Percentiles rank a stretch among this genome's conserved stretches.
These are phyloP conservation scores for Scotopteryx bipunctaria DNA, from an alignment of 2,888 invertebrate genomes.

Conservation along the genomic window DNA sequence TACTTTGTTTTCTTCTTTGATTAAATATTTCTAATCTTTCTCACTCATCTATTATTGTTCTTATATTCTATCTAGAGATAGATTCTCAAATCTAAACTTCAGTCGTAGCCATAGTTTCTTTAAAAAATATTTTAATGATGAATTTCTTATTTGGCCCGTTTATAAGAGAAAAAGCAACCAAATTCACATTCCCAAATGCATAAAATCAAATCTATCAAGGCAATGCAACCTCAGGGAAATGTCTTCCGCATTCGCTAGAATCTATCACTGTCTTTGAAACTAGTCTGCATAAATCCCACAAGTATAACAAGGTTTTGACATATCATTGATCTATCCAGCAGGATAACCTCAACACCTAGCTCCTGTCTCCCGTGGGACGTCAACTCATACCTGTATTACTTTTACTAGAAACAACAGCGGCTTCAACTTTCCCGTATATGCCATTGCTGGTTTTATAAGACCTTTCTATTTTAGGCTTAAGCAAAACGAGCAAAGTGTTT, in stretches of 20 bases:
- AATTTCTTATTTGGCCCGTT: no score
- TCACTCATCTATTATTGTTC: no score
- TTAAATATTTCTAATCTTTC: no score
- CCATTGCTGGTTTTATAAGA: conserved; percentile 33
- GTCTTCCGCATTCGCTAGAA: conserved; percentile 53
- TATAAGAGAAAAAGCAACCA: conserved; percentile 5
- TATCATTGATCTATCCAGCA: conserved; percentile 77
- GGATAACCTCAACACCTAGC: conserved; percentile 74
- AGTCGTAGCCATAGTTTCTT: no score
- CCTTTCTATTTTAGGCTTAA: fast-evolving
- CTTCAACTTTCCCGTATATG: background rate
- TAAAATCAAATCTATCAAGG: conserved; percentile 32
- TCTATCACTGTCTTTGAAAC: conserved; percentile 74
- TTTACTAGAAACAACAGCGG: conserved; percentile 34
- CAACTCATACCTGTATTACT: conserved; percentile 52
- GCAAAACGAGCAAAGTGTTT: conserved; percentile 38
- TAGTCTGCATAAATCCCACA: conserved; percentile 71
- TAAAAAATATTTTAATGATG: no score
- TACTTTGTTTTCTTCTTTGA: no score
- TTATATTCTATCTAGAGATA: no score
- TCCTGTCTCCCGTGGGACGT: conserved; percentile 57
- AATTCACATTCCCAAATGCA: conserved; percentile 17
- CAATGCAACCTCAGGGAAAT: conserved; percentile 47
- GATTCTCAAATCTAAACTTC: no score
- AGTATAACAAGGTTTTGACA: conserved; percentile 78